Conservation (phyloP, 1,140 invertebrate genomes). For the Battus philenor region DNA sequence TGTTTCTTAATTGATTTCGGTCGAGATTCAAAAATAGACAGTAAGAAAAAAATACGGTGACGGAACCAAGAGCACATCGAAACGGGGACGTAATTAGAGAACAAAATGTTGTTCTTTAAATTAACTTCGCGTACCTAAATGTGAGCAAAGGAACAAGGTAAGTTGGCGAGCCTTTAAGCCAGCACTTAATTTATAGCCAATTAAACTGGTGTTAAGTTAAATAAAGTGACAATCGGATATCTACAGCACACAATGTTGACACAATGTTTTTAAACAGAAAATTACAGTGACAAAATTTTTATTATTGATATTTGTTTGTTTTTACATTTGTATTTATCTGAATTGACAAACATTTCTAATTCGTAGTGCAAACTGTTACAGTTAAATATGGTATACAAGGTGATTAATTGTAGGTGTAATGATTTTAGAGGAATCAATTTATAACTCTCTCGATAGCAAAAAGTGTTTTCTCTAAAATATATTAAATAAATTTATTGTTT, state of each 20-base stretch:
- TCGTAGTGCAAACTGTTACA: no score
- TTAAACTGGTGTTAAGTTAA: slow-evolving; percentile 66
- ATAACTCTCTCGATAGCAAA: no score
- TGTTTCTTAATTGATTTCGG: not conserved
- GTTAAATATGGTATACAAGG: no score
- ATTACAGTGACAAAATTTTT: no score
- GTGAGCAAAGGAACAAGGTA: slow-evolving; percentile 42
- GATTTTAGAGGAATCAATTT: no score
- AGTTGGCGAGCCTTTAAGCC: slow-evolving; percentile 52
- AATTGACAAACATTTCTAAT: no score
- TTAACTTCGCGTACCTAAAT: slow-evolving; percentile 47
- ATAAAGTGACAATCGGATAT: slow-evolving; percentile 56
- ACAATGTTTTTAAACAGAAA: no score
- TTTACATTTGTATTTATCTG: no score
- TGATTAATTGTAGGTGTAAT: no score
- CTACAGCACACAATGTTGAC: slow-evolving; percentile 24
- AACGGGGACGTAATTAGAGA: slow-evolving; percentile 50
- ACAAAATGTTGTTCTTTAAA: slow-evolving; percentile 57
- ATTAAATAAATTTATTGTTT: no score
- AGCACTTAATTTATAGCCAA: slow-evolving; percentile 66
- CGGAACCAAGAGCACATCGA: slow-evolving; percentile 33
- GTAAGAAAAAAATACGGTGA: slow-evolving; percentile 18
- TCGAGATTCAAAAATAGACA: not conserved
- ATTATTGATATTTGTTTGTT: no score
- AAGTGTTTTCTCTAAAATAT: no score